Conservation (phyloP, 2,113 vertebrate genomes). For the mouse (Mus musculus) region GRCm39 chr2:30226501-30227000, state of each 20-base stretch:
- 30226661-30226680: constrained; percentile 91
- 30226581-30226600: too few species aligned
- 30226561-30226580: neutral
- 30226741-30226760: constrained; percentile 68
- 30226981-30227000: constrained; percentile 95
- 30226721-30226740: constrained; percentile 96
- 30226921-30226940: constrained; percentile 27
- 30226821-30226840: neutral
- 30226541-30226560: rapidly evolving
- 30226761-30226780: too few species aligned
- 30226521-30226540: neutral
- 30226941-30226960: constrained; percentile 93
- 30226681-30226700: constrained; percentile 96
- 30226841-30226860: neutral
- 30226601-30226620: neutral
- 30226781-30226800: neutral
- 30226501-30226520: neutral
- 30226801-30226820: neutral
- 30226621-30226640: neutral
- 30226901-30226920: constrained; percentile 66
- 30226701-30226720: constrained; percentile 94
- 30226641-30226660: constrained; percentile 88
- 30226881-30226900: neutral
- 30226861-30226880: neutral
- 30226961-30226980: constrained; percentile 93